Base-by-base conservation (phyloP, 2,113 vertebrate genomes). In the Odocoileus virginianus region DNA sequence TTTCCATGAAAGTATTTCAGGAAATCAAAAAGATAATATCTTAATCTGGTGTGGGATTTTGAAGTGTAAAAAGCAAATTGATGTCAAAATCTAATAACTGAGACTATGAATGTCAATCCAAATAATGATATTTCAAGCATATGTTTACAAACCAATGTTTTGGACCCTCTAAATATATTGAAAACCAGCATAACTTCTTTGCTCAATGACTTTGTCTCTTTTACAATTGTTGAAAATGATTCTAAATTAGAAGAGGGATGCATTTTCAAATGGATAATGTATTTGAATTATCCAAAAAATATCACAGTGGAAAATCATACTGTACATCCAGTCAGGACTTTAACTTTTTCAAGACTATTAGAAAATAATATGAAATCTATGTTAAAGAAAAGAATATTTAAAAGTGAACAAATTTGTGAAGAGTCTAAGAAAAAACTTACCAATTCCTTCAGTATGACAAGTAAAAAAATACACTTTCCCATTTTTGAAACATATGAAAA, bases 401-500 rank as follows among this genome's bases (percentile, higher is more conserved):
- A 97, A 92, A 92, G 5, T 27, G 45, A 81, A n/a, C 12, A 27
- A 86, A 1, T 52, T 76, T 76, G 87, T 67, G n/a, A 97, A 93
- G 25, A 54, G 1, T 25, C 92, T 94, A 97, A 92, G 28, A 58
- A 91, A 86, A 52, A 83, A 43, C 6, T 16, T 19, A 94, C 50
- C 13, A 95, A 43, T 94, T 97, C 2, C 36, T 57, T 78, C 40
- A 16, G 8, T 83, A 91, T 89, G 84, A 23, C 82, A 95, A 50
- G 91, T 91, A 88, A 98, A 97, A 98, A 97, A 92, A 64, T 14
- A 4, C 45, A 2, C 58, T 96, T 90, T 89, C 89, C 98, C 97
- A 23, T 97, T 54, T 99, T 99, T 98, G 99, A 99, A 96, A 99
- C 88, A 17, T 98, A 99, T 55, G 94, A 99, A 98, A 99, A 99